Base-by-base conservation (phyloP, 2,888 invertebrate genomes). In the Deilephila porcellus region DNA sequence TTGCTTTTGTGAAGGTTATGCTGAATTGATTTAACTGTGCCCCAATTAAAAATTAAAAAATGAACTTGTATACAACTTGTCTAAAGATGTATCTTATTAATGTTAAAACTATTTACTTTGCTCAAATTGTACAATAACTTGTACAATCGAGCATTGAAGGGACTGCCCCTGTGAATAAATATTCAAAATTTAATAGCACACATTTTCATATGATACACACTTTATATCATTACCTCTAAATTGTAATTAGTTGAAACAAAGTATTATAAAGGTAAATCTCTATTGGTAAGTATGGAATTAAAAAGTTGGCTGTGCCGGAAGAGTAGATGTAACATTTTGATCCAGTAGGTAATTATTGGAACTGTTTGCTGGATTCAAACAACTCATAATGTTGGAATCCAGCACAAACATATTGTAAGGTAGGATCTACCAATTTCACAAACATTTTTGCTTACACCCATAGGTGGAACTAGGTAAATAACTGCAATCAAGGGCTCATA, bases 241-340 rank as follows among this genome's bases (percentile, higher is more conserved):
- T 62, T 73, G 60, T 70, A 70, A 73, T 70, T 70, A 32, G 60
- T 70, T 56, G 59, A 72, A 60, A 64, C 60, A 80, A 86, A 86
- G 84, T 87, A 87, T 87, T 87, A 85, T 83, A 83, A 79, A 79
- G 78, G 81, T 80, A 82, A 83, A 82, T 83, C 75, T 82, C 75
- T 84, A 85, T 85, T 81, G 82, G 86, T 88, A 88, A 87, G 88
- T 85, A 86, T 81, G 86, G 84, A 91, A 88, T 86, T 88, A 88
- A 85, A 87, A 88, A 85, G 84, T 87, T 91, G 92, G 92, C 92
- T 92, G 92, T 92, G 92, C 88, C 77, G 84, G 32, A 86, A 85
- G 84, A 78, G 73, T 86, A 85, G 80, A 83, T 73, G 71, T 71
- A 74, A 71, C 25, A 64, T 70, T 70, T 70, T 56, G 29, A 71